Base-by-base conservation (phyloP, 2,113 vertebrate genomes). In the Chamaetylas fuelleborni region DNA sequence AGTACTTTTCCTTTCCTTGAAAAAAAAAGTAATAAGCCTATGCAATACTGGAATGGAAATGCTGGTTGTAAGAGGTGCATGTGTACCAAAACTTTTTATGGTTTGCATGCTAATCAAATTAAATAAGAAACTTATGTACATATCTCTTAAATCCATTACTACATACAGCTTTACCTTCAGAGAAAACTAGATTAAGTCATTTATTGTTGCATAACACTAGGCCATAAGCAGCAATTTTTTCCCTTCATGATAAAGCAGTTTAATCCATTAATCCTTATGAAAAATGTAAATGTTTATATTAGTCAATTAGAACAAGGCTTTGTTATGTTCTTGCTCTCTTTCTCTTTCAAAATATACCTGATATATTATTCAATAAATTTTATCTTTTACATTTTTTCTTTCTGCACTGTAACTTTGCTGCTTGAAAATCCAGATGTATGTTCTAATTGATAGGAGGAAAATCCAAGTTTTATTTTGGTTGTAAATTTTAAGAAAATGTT, bases 201-300 rank as follows among this genome's bases (percentile, higher is more conserved):
- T 89, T 57, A 62, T 33, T 56, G 24, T 66, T 88, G 45, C 88
- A 15, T 86, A 82, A 64, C 38, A 77, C 11, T 58, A 60, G 70
- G 58, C 80, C 50, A 88, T 70, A 65, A 85, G 9, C 54, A 82
- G 19, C 18, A 71, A n/a, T 29, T 66, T 84, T 90, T 81, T 14
- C 20, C 29, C 22, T 95, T 80, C 25, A 33, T 3, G 19, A 51
- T 80, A 20, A 92, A 82, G 28, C 50, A 87, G 29, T 54, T 89
- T 88, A 85, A 92, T 66, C 36, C 58, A 36, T 65, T 87, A 90
- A 86, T 94, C 62, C 54, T 82, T 66, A 83, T 7, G 48, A 72
- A 93, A 83, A 90, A 73, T 88, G 29, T 70, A 76, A 95, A 56
- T 87, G 9, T 81, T 91, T 88, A 5, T 70, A 81, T 90, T 79